Percentiles rank a stretch among this genome's conserved stretches.
phyloP scores from a whole-genome alignment of 64 coral and sea anemone genomes.

The Dendrophyllia cribrosa region DNA sequence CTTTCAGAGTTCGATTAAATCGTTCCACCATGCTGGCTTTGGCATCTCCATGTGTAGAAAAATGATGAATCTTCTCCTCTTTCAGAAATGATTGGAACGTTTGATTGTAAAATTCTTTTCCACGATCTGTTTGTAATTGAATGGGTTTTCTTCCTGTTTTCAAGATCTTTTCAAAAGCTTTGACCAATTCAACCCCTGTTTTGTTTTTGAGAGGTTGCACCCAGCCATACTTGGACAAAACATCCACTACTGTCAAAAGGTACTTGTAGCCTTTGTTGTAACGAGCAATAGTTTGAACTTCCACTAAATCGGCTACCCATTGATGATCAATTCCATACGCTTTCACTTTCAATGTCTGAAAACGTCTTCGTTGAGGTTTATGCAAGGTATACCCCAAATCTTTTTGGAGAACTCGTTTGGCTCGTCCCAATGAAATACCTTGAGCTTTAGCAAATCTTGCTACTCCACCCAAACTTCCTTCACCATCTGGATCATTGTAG shows the following conservation, averaged over 20 bases:
- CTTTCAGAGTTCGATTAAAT: conserved; percentile 69
- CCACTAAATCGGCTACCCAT: conserved; percentile 48
- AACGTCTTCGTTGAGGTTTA: conserved; percentile 31
- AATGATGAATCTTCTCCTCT: conserved; percentile 19
- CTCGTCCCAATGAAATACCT: not conserved
- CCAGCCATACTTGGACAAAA: conserved; percentile 42
- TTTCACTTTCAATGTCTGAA: not conserved
- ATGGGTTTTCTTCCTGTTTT: not conserved
- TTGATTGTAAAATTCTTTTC: conserved; percentile 61
- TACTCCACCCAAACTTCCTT: not conserved
- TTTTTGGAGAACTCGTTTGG: not conserved
- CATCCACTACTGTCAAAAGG: conserved; percentile 55
- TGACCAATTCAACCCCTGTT: not conserved
- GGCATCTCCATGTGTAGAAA: conserved; percentile 38
- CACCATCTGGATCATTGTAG: not conserved
- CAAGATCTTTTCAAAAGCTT: conserved; percentile 14
- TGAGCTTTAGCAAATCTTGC: not conserved
- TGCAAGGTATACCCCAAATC: conserved; percentile 48
- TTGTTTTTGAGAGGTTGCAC: conserved; percentile 43
- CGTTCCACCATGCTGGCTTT: conserved; percentile 49
- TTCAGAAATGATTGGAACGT: conserved; percentile 14
- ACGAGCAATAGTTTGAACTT: not conserved
- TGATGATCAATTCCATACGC: conserved; percentile 23
- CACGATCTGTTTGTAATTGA: conserved; percentile 16
- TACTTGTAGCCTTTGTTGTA: conserved; percentile 39